Evolutionary conservation across 64 coral and sea anemone species (phyloP).

Genomic region (Cladopsammia gracilis): DNA sequence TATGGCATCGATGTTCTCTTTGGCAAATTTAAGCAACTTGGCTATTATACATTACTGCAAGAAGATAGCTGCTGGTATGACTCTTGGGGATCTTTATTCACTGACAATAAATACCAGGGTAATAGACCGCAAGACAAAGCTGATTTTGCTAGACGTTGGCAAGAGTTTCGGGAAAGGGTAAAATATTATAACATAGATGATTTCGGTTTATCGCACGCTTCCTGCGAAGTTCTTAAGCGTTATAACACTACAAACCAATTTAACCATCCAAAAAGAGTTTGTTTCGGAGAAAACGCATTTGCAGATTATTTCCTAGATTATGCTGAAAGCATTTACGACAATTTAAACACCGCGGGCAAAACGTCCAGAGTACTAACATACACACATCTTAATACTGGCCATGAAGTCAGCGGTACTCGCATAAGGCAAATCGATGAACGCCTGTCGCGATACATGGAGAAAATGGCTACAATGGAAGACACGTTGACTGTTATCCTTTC

Average conservation of each 20-base stretch:
- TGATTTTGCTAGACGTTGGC: constrained; percentile 74
- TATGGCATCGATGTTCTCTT: constrained; percentile 62
- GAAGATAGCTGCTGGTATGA: constrained; percentile 89
- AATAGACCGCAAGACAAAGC: constrained; percentile 31
- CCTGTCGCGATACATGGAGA: constrained; percentile 66
- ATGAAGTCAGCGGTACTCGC: constrained; percentile 79
- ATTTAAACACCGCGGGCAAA: constrained; percentile 5
- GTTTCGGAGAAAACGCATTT: constrained; percentile 71
- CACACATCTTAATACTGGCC: constrained; percentile 83
- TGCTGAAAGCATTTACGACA: constrained; percentile 42
- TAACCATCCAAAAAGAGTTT: constrained; percentile 70
- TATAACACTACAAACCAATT: constrained; percentile 85
- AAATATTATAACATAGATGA: constrained; percentile 67
- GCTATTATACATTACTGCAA: constrained; percentile 78
- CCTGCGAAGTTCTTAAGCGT: constrained; percentile 81
- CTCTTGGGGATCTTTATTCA: constrained; percentile 66
- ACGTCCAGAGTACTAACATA: constrained; percentile 74
- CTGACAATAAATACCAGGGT: constrained; percentile 48
- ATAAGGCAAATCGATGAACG: constrained; percentile 80
- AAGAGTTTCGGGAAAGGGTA: constrained; percentile 55
- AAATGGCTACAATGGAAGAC: constrained; percentile 64
- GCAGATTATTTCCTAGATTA: constrained; percentile 86
- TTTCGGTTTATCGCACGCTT: constrained; percentile 77
- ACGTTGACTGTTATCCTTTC: constrained; percentile 92
- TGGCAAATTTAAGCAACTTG: constrained; percentile 59